Percentiles rank a stretch among this genome's conserved stretches.
Evolutionary conservation across 2,113 vertebrate genomes (phyloP).

Genomic region (Bolborhynchus lineola): DNA sequence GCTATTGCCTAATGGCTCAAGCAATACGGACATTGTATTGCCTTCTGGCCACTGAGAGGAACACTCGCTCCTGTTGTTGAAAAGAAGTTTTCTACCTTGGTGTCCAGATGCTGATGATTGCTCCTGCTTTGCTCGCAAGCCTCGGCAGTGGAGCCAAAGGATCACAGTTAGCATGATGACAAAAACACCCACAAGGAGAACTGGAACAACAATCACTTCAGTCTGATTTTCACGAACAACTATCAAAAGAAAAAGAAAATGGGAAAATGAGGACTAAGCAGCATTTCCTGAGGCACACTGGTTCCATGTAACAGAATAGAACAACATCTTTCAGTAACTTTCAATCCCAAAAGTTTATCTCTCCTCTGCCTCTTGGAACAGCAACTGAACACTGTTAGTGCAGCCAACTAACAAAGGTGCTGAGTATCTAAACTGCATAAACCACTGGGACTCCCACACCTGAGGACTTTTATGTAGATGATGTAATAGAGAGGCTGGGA

Average conservation of each 20-base stretch:
- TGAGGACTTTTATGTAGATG: not conserved
- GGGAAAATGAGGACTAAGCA: not conserved
- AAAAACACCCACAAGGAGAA: conserved; percentile 66
- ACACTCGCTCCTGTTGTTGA: not conserved
- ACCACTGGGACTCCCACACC: not conserved
- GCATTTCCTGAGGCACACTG: not conserved
- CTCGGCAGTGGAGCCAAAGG: conserved; percentile 76
- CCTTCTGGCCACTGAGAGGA: not conserved
- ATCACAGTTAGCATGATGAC: conserved; percentile 72
- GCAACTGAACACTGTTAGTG: not conserved
- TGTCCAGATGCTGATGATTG: not conserved
- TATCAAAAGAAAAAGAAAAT: not conserved
- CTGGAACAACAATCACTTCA: conserved; percentile 74
- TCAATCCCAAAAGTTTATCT: not conserved
- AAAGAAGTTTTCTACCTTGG: not conserved
- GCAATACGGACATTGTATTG: not conserved
- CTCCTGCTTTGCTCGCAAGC: conserved; percentile 46
- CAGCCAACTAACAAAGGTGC: not conserved
- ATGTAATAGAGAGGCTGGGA: not conserved
- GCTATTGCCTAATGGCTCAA: not conserved
- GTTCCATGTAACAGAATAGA: not conserved
- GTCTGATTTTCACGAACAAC: conserved; percentile 69
- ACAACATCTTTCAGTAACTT: not conserved
- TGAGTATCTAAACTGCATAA: not conserved
- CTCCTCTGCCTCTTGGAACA: not conserved